Evolutionary conservation across 2,113 vertebrate species (phyloP).

Genomic region (Motacilla alba): DNA sequence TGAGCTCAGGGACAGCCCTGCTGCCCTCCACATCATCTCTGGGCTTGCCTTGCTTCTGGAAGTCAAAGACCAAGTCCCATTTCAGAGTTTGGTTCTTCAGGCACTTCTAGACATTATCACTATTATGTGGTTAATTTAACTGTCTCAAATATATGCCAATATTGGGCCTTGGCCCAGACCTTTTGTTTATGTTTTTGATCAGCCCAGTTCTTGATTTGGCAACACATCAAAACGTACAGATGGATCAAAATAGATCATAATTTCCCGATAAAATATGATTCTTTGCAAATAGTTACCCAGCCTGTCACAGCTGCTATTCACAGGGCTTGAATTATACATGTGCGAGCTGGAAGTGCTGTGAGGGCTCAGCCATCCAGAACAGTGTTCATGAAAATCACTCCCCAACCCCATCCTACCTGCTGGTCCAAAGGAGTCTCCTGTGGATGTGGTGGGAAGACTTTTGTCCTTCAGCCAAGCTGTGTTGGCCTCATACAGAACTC

Average conservation of each 20-base stretch:
- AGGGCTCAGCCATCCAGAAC: not conserved
- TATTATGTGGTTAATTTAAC: not conserved
- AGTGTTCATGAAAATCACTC: not conserved
- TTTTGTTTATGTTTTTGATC: not conserved
- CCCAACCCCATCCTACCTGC: not conserved
- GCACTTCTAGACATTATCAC: not conserved
- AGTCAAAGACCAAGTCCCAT: not conserved
- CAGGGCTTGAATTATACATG: conserved; percentile 39
- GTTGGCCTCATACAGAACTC: not conserved
- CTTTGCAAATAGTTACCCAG: conserved; percentile 11
- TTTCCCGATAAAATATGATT: conserved; percentile 15
- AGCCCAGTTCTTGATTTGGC: not conserved
- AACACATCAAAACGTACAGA: not conserved
- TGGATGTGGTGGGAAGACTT: not conserved
- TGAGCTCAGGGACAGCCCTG: not conserved
- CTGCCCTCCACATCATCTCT: not conserved
- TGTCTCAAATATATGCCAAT: not conserved
- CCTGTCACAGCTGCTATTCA: conserved; percentile 1
- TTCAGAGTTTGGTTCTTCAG: not conserved
- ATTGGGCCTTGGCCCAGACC: not conserved
- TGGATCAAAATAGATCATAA: not conserved
- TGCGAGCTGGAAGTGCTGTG: not conserved
- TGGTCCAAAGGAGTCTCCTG: not conserved
- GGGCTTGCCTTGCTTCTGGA: not conserved
- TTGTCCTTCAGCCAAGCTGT: not conserved